phyloP scores from a whole-genome alignment of 2,888 invertebrate species.

The Quadriops clusia region DNA sequence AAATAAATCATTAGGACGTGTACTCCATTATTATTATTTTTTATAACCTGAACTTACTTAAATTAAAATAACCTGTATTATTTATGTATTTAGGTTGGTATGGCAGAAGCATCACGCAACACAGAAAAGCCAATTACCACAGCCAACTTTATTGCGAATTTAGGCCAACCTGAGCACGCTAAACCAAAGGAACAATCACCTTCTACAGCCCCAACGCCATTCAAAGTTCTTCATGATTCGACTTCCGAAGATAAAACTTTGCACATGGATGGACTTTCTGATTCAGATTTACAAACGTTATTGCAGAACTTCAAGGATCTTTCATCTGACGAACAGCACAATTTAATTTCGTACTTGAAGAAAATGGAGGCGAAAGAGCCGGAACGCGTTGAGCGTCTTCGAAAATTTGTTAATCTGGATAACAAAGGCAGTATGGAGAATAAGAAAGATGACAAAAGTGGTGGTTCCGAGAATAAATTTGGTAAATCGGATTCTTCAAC shows the following conservation, averaged over 20 bases:
- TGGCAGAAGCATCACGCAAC: constrained; percentile 49
- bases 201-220: constrained; percentile 5
- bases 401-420: constrained; percentile 61
- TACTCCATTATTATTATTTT: too few relatives aligned
- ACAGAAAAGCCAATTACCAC: constrained; percentile 41
- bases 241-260: too few relatives aligned
- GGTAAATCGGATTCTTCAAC: constrained; percentile 11
- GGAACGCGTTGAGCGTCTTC: constrained; percentile 60
- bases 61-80: too few relatives aligned
- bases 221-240: constrained; percentile 15
- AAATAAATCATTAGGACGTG: too few relatives aligned
- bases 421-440: constrained; percentile 15
- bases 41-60: too few relatives aligned
- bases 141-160: constrained; percentile 38
- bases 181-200: constrained; percentile 20
- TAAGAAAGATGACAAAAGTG: constrained; percentile 9
- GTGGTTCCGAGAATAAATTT: constrained; percentile 4
- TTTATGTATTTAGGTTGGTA: constrained; percentile 40
- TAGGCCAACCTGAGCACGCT: constrained; percentile 17
- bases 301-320: constrained; percentile 72
- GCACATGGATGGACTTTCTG: constrained; percentile 68
- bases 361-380: constrained; percentile 69
- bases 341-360: constrained; percentile 68
- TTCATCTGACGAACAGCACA: constrained; percentile 70
- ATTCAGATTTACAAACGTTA: constrained; percentile 66